Evolutionary conservation across 1,140 invertebrate genomes (phyloP), one percentile per base, ranked within the genome.

Genomic region (Diuraphis noxia): DNA sequence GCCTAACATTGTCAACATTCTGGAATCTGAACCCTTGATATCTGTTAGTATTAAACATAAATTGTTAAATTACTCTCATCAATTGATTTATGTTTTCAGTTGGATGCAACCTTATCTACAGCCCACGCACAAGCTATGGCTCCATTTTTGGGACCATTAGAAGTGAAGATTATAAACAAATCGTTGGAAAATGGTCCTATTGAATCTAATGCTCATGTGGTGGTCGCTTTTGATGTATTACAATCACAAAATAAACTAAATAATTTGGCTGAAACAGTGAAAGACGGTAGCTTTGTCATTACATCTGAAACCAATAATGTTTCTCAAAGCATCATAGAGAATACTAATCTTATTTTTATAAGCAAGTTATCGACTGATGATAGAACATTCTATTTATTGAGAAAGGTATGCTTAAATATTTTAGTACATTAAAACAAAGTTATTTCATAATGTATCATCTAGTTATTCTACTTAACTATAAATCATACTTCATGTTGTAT

Each of bases 211-310:
- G 96, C 95, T 88, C 95, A 97, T 93, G 93, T 97, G 17, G 94
- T 95, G 23, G 93, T 96, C 38, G 95, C 95, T 17, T 94, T 95
- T 36, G 96, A 97, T 93, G 93, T 96, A 41, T 93, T 94, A 38
- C 93, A 93, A 2, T 93, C 93, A 23, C 77, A 89, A 0, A 72
- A 30, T 0, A 92, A 95, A 89, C 93, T 96, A 38, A 93, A 95
- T 30, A 95, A 96, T 92, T 94, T 97, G 79, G 93, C 94, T 4
- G 94, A 94, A n/a, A 95, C 96, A 38, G 93, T 98, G 4, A 96
- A 95, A 92, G 93, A 95, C 1, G 95, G 95, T 82, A 97, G 98
- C 36, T 97, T 98, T 93, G 92, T 98, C 3, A 94, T 99, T 23
- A 46, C 25, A n/a, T 49, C 97, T 17, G 96, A 98, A 93, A 94